phyloP scores from a whole-genome alignment of 1,140 invertebrate genomes.

The Lordiphosa mommai region DNA sequence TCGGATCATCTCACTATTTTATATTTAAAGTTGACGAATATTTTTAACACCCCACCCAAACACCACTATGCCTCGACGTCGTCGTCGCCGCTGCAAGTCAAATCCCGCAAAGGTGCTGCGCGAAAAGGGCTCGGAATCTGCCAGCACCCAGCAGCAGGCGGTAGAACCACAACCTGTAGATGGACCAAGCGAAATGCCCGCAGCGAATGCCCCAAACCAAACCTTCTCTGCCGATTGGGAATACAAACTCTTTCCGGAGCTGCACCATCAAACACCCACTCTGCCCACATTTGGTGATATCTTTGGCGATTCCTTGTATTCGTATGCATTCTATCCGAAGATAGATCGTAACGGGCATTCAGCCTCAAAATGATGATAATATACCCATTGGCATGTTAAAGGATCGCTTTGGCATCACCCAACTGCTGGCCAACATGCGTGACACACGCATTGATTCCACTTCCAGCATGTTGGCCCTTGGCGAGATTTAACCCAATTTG shows the following conservation, averaged over 20 bases:
- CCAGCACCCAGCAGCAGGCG: not conserved
- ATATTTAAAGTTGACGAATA: slow-evolving; percentile 8
- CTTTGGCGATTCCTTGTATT: slow-evolving; percentile 42
- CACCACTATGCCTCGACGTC: slow-evolving; percentile 44
- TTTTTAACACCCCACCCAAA: not conserved
- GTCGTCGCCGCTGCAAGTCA: slow-evolving; percentile 46
- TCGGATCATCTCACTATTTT: slow-evolving; percentile 1
- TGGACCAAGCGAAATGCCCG: not conserved
- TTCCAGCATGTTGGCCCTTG: slow-evolving; percentile 32
- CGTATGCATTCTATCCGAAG: not conserved
- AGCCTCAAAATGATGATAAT: no score
- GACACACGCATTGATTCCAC: slow-evolving; percentile 4
- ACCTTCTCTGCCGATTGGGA: slow-evolving; percentile 23
- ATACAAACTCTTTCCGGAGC: slow-evolving; percentile 50
- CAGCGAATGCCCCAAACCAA: not conserved
- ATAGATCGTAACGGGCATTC: slow-evolving; percentile 5
- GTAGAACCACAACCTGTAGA: slow-evolving; percentile 6
- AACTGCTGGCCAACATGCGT: slow-evolving; percentile 24
- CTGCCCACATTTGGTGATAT: slow-evolving; percentile 52
- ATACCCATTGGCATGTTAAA: slow-evolving; percentile 19
- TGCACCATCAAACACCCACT: slow-evolving; percentile 27
- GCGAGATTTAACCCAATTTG: slow-evolving; percentile 54
- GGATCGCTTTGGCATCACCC: slow-evolving; percentile 34
- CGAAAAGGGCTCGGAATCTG: slow-evolving; percentile 16
- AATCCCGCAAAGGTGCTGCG: slow-evolving; percentile 17